Percentiles rank a stretch among this genome's conserved stretches.
These are phyloP conservation scores for Urocitellus parryii DNA, from an alignment of 2,113 vertebrate genomes.

Conservation along the genomic window DNA sequence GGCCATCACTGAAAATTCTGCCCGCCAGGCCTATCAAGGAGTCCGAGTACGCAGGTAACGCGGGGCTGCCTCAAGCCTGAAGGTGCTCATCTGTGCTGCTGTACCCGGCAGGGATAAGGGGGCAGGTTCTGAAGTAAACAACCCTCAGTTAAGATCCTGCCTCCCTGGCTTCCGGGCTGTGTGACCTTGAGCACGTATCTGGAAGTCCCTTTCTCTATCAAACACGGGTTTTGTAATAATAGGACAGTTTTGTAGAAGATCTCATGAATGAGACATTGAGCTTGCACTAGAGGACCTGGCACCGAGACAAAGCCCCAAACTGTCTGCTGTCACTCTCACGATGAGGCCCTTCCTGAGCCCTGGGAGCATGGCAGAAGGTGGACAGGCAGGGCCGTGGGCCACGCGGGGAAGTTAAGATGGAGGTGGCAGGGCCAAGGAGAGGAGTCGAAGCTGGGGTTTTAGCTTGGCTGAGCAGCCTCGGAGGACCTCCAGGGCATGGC, in stretches of 20 bases:
- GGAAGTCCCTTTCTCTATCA: not conserved
- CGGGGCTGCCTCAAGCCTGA: not conserved
- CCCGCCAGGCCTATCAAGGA: slow-evolving; percentile 85
- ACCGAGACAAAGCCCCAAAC: not conserved
- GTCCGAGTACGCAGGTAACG: slow-evolving; percentile 86
- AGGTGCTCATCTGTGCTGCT: rapidly evolving
- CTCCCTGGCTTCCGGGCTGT: not conserved
- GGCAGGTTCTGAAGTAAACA: not conserved
- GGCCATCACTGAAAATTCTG: slow-evolving; percentile 77
- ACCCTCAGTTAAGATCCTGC: not conserved
- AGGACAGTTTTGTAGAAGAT: not conserved
- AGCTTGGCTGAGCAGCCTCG: too few relatives aligned
- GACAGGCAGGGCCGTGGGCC: not conserved
- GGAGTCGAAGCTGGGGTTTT: not conserved
- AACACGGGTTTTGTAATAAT: not conserved
- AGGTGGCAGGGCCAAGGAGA: rapidly evolving
- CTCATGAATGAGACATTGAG: not conserved
- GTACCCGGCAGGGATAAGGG: rapidly evolving
- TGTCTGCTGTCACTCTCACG: rapidly evolving
- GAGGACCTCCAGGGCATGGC: not conserved
- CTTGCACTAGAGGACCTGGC: not conserved
- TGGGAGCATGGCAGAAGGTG: not conserved
- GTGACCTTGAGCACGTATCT: not conserved
- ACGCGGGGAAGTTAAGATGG: rapidly evolving
- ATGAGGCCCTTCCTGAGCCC: not conserved